Conservation (phyloP, 2,113 vertebrate genomes). For the Brienomyrus longianalis region DNA sequence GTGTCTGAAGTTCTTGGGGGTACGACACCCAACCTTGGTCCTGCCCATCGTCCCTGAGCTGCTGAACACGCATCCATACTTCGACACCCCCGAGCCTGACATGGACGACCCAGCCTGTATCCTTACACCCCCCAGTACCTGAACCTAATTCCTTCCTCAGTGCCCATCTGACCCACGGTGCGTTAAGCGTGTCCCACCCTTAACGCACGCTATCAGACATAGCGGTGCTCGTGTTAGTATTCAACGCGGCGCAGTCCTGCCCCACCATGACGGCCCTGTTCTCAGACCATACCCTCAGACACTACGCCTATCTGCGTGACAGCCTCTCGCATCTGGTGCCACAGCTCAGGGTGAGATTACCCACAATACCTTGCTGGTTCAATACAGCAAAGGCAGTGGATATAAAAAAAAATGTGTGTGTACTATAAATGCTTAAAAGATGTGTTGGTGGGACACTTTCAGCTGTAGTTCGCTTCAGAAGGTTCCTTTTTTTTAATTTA, state of each 20-base stretch:
- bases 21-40: slow-evolving; percentile 85
- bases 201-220: slow-evolving; percentile 67
- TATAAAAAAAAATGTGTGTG: not conserved
- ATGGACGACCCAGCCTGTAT: slow-evolving; percentile 99
- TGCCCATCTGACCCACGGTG: not conserved
- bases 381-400: not conserved
- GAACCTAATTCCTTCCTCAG: not conserved
- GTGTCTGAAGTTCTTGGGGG: slow-evolving; percentile 88
- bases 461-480: not conserved
- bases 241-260: slow-evolving; percentile 88
- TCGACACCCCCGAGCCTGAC: slow-evolving; percentile 92
- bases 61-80: slow-evolving; percentile 91
- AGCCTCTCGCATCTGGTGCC: slow-evolving; percentile 94
- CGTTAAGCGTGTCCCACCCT: not conserved
- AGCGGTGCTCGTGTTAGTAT: slow-evolving; percentile 90
- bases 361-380: not conserved
- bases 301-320: slow-evolving; percentile 92
- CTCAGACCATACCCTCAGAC: slow-evolving; percentile 92
- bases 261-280: slow-evolving; percentile 93
- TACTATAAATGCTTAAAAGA: not conserved
- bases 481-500: not conserved
- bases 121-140: slow-evolving; percentile 31
- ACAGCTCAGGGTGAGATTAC: slow-evolving; percentile 69
- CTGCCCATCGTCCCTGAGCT: slow-evolving; percentile 91
- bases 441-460: not conserved